Evolutionary conservation across 2,797 vertebrate species (phyloP), one percentile per base, ranked within the genome.

Genomic region (Alauda arvensis): DNA sequence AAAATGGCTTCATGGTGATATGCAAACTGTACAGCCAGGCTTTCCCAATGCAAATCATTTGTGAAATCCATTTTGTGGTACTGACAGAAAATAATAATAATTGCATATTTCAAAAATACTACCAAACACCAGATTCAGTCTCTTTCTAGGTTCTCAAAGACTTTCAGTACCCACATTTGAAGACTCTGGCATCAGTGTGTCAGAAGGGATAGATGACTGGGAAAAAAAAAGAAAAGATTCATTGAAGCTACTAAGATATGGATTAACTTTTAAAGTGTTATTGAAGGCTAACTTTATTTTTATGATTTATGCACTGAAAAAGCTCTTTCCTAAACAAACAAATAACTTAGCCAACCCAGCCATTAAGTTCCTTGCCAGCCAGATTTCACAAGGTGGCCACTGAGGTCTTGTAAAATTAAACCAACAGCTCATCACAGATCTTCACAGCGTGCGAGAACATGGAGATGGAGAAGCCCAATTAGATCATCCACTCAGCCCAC

Each of bases 401-500:
- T 0, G 3, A 79, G 43, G 88, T 46, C 80, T 43, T 67, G 55
- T 94, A 95, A 93, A 95, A 92, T 89, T 87, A 93, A 93, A 83
- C 62, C 48, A 86, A 88, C 71, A 93, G 77, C 72, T 92, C 90
- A 88, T 93, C 87, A 69, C 26, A 93, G 23, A 83, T 45, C 37
- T 93, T 91, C 83, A 85, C 53, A 87, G 33, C 0, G 0, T 65
- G 55, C 0, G 0, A 85, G 76, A 88, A 85, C 48, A 68, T 67
- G 0, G 2, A 78, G 77, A 82, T 53, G 83, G 91, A 95, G 94
- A 93, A 95, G 80, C 37, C 74, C 90, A 88, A 45, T 95, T 91
- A 95, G 90, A 80, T 96, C 83, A 94, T 90, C 65, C 66, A 77
- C 83, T 90, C 91, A 93, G 77, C 81, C 77, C 88, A 78, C 74